Evolutionary conservation across 2,113 vertebrate genomes (phyloP), one percentile per base, ranked within the genome.

Genomic region (Ptychochromis oligacanthus): DNA sequence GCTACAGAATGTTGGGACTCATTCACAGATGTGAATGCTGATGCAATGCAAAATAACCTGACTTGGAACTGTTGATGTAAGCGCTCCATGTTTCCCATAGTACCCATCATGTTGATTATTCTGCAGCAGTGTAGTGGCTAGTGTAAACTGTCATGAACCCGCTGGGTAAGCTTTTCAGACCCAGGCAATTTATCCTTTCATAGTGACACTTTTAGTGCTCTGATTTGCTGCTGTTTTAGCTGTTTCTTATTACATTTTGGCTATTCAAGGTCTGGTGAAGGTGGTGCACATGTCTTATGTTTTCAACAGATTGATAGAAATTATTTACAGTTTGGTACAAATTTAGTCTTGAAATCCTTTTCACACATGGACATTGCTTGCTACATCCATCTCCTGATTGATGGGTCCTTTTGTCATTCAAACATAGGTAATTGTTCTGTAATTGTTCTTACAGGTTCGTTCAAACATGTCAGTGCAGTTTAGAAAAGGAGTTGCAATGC

Each of bases 71-170:
- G 57, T 79, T 75, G 84, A 80, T 84, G 81, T 85, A 87, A 83
- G 76, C 52, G 2, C 38, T 67, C 26, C 58, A 34, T 77, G 88
- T 87, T 81, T 86, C 75, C 56, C 74, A 74, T 55, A 22, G 77
- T 60, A 43, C 83, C 81, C 74, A 85, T 87, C 65, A 12, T 86
- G 76, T 75, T 82, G 72, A 86, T 84, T 59, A 77, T 78, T 76
- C 34, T 17, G 58, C 40, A 67, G 74, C 20, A 17, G n/a, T 75
- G 62, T 46, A 46, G 61, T 28, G 65, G 81, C 61, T 59, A 20
- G 38, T 81, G 81, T 83, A 81, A 80, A 80, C 77, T 86, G 64
- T 84, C 79, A 75, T 7, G 36, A 86, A 83, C 15, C 36, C 2
- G 5, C 52, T 76, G 79, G 81, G 67, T 85, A 83, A 62, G 60